phyloP scores from a whole-genome alignment of 2,888 invertebrate species.

The Ypsolopha sequella region DNA sequence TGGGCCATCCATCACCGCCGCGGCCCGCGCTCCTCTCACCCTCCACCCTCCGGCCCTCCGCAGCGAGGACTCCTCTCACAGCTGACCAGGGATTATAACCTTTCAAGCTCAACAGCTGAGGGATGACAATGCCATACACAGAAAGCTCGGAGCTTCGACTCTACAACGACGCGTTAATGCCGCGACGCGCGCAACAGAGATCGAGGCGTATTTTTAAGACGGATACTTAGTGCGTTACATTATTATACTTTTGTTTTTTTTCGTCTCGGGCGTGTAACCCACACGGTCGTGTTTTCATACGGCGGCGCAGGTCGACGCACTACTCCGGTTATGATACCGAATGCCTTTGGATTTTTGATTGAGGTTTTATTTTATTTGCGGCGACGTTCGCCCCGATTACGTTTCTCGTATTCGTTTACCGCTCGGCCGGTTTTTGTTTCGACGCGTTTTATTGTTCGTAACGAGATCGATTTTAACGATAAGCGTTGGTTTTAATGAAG shows the following conservation, averaged over 20 bases:
- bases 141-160: constrained; percentile 7
- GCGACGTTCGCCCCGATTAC: constrained; percentile 58
- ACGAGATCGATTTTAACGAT: constrained; percentile 65
- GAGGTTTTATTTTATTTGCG: constrained; percentile 64
- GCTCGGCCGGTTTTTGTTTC: constrained; percentile 60
- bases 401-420: constrained; percentile 64
- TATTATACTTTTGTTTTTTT: constrained; percentile 61
- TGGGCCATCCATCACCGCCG: constrained; percentile 70
- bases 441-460: constrained; percentile 63
- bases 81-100: constrained; percentile 13
- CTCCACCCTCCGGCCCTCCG: constrained; percentile 46
- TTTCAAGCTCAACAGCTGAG: constrained; percentile 3
- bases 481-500: constrained; percentile 58
- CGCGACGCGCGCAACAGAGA: constrained; percentile 55
- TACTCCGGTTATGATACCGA: constrained; percentile 61
- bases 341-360: constrained; percentile 66
- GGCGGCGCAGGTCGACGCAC: constrained; percentile 53
- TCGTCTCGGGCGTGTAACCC: constrained; percentile 51
- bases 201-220: constrained; percentile 66
- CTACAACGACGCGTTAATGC: constrained; percentile 36
- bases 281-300: constrained; percentile 49
- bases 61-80: constrained; percentile 23
- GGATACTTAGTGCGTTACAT: constrained; percentile 68
- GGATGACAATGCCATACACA: constrained; percentile 18
- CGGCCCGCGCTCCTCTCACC: constrained; percentile 36